phyloP scores from a whole-genome alignment of 2,888 invertebrate species.

The Eretmocerus hayati region DNA sequence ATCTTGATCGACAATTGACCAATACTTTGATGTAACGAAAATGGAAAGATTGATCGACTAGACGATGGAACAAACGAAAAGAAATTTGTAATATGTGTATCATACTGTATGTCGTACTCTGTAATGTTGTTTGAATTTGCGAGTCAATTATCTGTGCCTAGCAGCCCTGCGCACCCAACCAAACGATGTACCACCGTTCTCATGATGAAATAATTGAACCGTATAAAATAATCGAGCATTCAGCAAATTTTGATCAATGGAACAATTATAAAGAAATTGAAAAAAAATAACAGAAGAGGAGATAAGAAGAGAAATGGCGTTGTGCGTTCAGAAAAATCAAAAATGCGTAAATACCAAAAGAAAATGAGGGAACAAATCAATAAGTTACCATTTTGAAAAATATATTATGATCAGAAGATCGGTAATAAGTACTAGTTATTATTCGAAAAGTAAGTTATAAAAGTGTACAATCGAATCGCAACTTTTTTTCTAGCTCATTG shows the following conservation, averaged over 20 bases:
- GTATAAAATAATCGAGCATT: constrained; percentile 16
- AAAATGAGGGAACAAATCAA: no score
- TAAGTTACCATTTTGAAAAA: no score
- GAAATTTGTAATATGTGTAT: constrained; percentile 40
- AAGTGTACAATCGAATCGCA: no score
- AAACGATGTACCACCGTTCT: constrained; percentile 46
- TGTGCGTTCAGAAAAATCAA: no score
- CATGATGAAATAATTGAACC: constrained; percentile 26
- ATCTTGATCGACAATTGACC: no score
- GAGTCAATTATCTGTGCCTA: constrained; percentile 61
- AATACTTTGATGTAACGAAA: constrained; percentile 19
- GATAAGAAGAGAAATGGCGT: constrained; percentile 25
- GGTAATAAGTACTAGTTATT: no score
- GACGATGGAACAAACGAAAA: constrained; percentile 21
- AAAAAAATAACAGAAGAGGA: constrained; percentile 24
- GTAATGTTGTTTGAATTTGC: constrained; percentile 52
- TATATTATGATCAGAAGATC: no score
- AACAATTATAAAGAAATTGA: constrained; percentile 25
- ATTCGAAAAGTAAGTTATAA: no score
- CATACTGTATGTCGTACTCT: constrained; percentile 48
- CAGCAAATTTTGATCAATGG: constrained; percentile 14
- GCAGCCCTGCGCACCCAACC: constrained; percentile 48
- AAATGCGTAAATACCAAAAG: no score
- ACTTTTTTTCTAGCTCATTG: no score
- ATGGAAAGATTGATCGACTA: constrained; percentile 23